phyloP scores from a whole-genome alignment of 1,140 invertebrate species.

The Brachionus asplanchnoidis region DNA sequence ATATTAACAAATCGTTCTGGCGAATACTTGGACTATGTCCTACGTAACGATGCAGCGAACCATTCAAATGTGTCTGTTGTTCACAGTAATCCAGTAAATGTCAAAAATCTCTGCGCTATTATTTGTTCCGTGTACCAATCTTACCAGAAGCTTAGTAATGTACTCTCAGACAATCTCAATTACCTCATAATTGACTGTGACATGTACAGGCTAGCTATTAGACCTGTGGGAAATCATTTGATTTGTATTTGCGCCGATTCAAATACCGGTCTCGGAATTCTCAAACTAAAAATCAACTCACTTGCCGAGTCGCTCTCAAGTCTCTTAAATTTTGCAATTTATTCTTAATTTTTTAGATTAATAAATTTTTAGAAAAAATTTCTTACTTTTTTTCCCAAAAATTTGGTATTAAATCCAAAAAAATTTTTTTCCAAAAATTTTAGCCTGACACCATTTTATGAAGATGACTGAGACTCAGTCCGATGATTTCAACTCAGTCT shows the following conservation, averaged over 20 bases:
- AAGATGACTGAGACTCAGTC: constrained; percentile 13
- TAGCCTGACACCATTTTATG: neutral
- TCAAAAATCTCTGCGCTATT: constrained; percentile 38
- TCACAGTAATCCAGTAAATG: neutral
- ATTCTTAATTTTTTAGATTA: constrained; percentile 18
- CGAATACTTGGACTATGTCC: constrained; percentile 38
- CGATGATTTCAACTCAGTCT: constrained; percentile 21
- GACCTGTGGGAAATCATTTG: constrained; percentile 30
- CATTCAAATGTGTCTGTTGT: neutral
- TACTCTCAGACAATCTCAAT: neutral
- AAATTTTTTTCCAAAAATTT: neutral
- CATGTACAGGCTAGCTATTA: constrained; percentile 15
- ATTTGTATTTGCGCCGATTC: constrained; percentile 35
- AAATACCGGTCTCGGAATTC: constrained; percentile 37
- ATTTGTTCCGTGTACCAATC: constrained; percentile 38
- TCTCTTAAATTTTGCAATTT: constrained; percentile 36
- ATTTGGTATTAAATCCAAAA: neutral
- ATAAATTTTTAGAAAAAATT: neutral
- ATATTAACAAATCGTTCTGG: constrained; percentile 16
- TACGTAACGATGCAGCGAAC: neutral
- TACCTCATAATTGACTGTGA: constrained; percentile 30
- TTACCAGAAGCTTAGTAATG: constrained; percentile 18
- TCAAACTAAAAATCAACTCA: constrained; percentile 30
- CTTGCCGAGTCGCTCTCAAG: constrained; percentile 7
- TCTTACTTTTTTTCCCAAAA: neutral